phyloP scores from a whole-genome alignment of 1,140 invertebrate genomes.

The Sipha flava region DNA sequence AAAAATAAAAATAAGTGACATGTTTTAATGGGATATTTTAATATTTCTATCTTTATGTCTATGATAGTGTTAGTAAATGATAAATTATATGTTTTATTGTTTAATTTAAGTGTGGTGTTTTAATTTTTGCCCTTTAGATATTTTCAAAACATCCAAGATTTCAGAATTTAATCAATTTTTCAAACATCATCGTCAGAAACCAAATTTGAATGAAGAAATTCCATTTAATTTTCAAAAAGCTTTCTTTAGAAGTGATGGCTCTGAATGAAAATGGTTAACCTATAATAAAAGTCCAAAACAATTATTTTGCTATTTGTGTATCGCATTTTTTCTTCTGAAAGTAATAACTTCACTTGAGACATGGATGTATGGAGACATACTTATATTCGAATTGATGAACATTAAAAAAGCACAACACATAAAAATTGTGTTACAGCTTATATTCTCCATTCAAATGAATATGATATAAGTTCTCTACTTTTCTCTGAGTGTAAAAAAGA shows the following conservation, averaged over 20 bases:
- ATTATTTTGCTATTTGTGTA: neutral
- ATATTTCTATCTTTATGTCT: no score
- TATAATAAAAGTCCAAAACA: neutral
- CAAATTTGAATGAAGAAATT: neutral
- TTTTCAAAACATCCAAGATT: neutral
- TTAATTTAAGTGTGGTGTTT: neutral
- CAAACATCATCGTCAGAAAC: neutral
- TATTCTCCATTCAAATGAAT: neutral
- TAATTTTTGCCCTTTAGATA: neutral
- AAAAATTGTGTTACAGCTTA: neutral
- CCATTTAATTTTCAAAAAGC: neutral
- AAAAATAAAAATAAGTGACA: no score
- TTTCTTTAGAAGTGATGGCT: neutral
- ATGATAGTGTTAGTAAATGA: no score
- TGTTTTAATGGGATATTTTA: no score
- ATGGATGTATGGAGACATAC: neutral
- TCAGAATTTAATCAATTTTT: neutral
- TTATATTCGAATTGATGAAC: neutral
- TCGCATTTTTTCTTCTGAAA: neutral
- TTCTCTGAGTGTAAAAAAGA: neutral
- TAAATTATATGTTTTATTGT: no score
- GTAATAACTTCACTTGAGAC: neutral
- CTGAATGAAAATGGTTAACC: neutral
- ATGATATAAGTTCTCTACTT: neutral
- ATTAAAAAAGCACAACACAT: neutral